Evolutionary conservation across 2,888 invertebrate genomes (phyloP), one percentile per base, ranked within the genome.

Genomic region (Lithophane ornitopus): DNA sequence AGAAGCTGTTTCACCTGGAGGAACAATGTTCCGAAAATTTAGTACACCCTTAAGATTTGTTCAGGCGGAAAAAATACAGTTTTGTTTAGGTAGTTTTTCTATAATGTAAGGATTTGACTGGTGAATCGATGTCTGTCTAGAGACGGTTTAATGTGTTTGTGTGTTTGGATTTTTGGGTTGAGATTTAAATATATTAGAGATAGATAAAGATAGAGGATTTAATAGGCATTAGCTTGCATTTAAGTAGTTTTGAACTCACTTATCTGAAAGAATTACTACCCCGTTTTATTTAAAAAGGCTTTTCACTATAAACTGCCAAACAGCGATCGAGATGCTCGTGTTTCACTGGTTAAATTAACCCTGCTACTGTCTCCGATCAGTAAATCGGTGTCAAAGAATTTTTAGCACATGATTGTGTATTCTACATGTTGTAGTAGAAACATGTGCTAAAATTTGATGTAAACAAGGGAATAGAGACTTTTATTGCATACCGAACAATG

Each of bases 21-120:
- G 67, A 72, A 74, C 76, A 69, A 74, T 74, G 67, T 70, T 41
- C 41, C 28, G 70, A 66, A 65, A 87, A 87, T 71, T 78, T 66
- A 82, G 71, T 77, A 76, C 71, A 81, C 77, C 77, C 73, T 78
- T 82, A 70, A 82, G 76, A 81, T 75, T 85, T 82, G 76, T 82
- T 87, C 81, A 58, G 19, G 66, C 65, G 86, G 74, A 80, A 87
- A 87, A 78, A 52, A 22, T 26, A 56, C 59, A 65, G 52, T 85
- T 70, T 63, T 39, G 49, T 26, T 78, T 68, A 34, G 6, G 34
- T 34, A 59, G 49, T 58, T 76, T 73, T 65, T 58, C 19, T 52
- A 44, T 34, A 34, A 4, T 26, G 74, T 56, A 39, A 72, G 70
- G 78, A 77, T 87, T 78, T 76, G 54, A 81, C 78, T 70, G 19